Evolutionary conservation across 2,888 invertebrate species (phyloP), one percentile per base, ranked within the genome.

Genomic region (Drosophila maculinotata): DNA sequence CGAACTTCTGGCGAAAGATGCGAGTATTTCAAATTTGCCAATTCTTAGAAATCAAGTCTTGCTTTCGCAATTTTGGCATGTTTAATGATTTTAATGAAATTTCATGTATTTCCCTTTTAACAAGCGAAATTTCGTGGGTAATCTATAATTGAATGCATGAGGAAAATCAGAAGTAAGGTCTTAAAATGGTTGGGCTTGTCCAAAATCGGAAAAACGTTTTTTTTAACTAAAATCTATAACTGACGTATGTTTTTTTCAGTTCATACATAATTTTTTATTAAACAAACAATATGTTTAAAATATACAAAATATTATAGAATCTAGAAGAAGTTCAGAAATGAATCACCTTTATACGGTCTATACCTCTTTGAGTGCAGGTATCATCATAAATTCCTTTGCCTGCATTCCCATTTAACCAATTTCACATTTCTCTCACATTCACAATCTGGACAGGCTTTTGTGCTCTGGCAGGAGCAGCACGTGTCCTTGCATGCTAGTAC

Each of bases 401-500:
- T 26, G 7, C 30, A 14, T n/a, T n/a, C n/a, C n/a, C n/a, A n/a
- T n/a, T n/a, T n/a, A n/a, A n/a, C n/a, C n/a, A n/a, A n/a, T 35
- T 47, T 39, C 1, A 45, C 26, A 15, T 25, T 45, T 51, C 8
- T n/a, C 31, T 12, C 10, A 9, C 1, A 25, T 1, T 12, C 6
- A 10, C 1, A 5, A 14, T 33, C n/a, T 8, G 9, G 3, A 33
- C 47, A 30, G 15, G 28, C 28, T 52, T 70, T 60, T 59, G 56
- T 51, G 30, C 10, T 31, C n/a, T 12, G 12, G n/a, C 42, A 42
- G 45, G 23, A 45, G 30, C 26, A 52, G 76, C 88, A 85, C 86
- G 82, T 87, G 87, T 81, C 66, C 73, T 60, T 70, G 86, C 86
- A 87, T 85, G 44, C 47, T 41, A 45, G 51, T 48, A 33, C 53